phyloP scores from a whole-genome alignment of 1,140 invertebrate species.

The Drosophila sproati region DNA sequence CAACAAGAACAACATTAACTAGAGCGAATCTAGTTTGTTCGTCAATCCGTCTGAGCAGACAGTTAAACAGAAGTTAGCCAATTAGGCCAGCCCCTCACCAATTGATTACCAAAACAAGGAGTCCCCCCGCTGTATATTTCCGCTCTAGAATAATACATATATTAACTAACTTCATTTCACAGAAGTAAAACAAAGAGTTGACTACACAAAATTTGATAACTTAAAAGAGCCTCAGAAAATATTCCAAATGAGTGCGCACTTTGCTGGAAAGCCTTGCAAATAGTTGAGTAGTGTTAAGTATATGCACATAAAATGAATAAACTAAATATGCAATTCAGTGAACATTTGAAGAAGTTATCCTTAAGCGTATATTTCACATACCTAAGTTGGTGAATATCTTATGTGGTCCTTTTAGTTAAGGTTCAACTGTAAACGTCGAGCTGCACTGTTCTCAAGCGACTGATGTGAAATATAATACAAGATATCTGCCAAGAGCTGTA shows the following conservation, averaged over 20 bases:
- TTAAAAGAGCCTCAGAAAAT: neutral
- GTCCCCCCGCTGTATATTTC: neutral
- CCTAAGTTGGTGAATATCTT: too few relatives aligned
- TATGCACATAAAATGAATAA: neutral
- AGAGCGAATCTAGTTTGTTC: slow-evolving; percentile 16
- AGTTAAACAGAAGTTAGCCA: slow-evolving; percentile 27
- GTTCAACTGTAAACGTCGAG: slow-evolving; percentile 9
- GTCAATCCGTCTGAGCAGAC: slow-evolving; percentile 31
- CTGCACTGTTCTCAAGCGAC: slow-evolving; percentile 23
- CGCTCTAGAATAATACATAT: slow-evolving; percentile 46
- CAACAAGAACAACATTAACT: slow-evolving; percentile 37
- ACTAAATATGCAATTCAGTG: neutral
- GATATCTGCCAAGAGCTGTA: neutral
- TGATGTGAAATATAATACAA: slow-evolving; percentile 25
- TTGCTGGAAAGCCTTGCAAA: neutral
- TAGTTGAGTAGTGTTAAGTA: neutral
- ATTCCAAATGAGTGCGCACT: slow-evolving; percentile 17
- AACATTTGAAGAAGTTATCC: too few relatives aligned
- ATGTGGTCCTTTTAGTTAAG: neutral
- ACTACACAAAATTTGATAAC: neutral
- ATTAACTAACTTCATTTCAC: slow-evolving; percentile 53
- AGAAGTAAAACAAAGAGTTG: neutral
- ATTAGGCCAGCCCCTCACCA: slow-evolving; percentile 34
- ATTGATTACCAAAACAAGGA: slow-evolving; percentile 61
- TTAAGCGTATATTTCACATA: too few relatives aligned